Evolutionary conservation across 2,113 vertebrate species (phyloP), one percentile per base, ranked within the genome.

Genomic region (Trichechus manatus): DNA sequence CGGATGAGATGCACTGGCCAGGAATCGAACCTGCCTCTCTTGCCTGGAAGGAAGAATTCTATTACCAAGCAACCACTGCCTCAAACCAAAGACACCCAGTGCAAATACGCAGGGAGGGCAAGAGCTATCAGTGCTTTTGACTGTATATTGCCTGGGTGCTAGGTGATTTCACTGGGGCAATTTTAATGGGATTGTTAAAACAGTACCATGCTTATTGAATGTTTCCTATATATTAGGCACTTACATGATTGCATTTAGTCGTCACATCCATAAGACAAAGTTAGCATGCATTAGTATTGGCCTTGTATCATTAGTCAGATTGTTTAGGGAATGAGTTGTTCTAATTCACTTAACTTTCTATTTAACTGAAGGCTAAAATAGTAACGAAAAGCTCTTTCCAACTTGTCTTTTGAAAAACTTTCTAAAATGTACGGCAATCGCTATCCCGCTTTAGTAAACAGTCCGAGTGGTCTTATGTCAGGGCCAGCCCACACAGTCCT

Each of bases 391-490:
- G 56, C 63, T 39, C 36, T 82, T 77, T 77, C 74, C 50, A 50
- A 27, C 1, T 22, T 6, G 47, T 44, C 17, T 82, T 66, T 14
- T 25, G 47, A 14, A 36, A 50, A 50, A 6, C 20, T 79, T 42
- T 50, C 50, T 39, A 1, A 11, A 25, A 23, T 0, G 0, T 5
- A 7, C 4, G 17, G 36, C 50, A 29, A 0, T 14, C 11, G 1
- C 17, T 3, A 33, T 4, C 56, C n/a, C 15, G 23, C 70, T 53
- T 31, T 22, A 39, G n/a, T 22, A 7, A n/a, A 36, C 1, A 36
- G 63, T 64, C 19, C 11, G n/a, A n/a, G n/a, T n/a, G 17, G 10
- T 9, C 68, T 33, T 2, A 68, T 5, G 31, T 70, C 68, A 9
- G 3, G 33, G 68, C 29, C 20, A 22, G 68, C 10, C 5, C 2